Conservation (phyloP, 2,888 invertebrate genomes). For the Cryptus viduatorius region DNA sequence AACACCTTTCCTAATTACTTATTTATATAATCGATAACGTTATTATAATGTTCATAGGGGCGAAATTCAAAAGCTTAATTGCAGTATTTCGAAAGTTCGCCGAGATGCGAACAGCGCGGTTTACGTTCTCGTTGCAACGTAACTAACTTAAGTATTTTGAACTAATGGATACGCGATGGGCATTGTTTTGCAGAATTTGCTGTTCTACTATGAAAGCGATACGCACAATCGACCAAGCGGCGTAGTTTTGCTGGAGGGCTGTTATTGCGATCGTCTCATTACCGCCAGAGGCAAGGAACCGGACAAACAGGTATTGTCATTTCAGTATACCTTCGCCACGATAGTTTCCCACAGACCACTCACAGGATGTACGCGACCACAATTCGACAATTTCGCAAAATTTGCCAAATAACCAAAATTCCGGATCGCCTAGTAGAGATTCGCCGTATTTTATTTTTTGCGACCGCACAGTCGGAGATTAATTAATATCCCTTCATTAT, state of each 20-base stretch:
- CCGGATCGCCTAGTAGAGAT: no score
- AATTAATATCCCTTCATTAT: no score
- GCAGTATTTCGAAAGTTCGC: no score
- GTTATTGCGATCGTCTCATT: conserved; percentile 93
- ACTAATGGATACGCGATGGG: not conserved
- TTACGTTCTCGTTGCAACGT: no score
- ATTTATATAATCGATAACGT: no score
- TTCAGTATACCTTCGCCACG: not conserved
- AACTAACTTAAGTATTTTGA: not conserved
- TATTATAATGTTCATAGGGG: no score
- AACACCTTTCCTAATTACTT: no score
- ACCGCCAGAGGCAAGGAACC: conserved; percentile 86
- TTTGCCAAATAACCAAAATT: not conserved
- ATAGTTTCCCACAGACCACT: not conserved
- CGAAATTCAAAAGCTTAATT: no score
- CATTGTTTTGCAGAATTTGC: conserved; percentile 90
- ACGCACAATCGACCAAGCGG: conserved; percentile 92
- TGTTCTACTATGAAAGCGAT: conserved; percentile 96
- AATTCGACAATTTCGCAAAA: not conserved
- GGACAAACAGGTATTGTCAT: conserved; percentile 84
- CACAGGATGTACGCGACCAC: not conserved
- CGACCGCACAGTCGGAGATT: no score
- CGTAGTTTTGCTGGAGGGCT: conserved; percentile 94
- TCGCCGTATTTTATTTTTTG: no score
- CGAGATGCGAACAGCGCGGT: no score